Base-by-base conservation (phyloP, 2,113 vertebrate genomes). In the Nesoenas mayeri region DNA sequence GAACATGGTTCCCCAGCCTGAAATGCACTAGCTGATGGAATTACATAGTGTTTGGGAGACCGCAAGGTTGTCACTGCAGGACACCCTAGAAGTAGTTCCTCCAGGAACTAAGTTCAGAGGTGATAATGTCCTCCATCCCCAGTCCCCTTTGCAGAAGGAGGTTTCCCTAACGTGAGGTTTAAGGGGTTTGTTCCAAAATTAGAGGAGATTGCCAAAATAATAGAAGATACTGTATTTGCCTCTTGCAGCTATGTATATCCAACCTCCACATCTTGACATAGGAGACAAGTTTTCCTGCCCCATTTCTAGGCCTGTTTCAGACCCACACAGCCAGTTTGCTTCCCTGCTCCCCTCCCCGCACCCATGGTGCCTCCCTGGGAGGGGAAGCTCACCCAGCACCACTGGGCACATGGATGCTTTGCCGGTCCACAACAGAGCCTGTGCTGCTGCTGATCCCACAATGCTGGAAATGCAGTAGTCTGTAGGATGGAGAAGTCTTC, bases 381-480 rank as follows among this genome's bases (percentile, higher is more conserved):
- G 21, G 36, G n/a, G 34, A 34, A 67, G 16, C 22, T 0, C 1
- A 42, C 60, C 74, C 61, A 36, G 57, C 56, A 44, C 36, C 8
- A 4, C 72, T 1, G 5, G n/a, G 60, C 56, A 78, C 42, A 9
- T 0, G 1, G 50, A 48, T 34, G 24, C 57, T 71, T 48, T 71
- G 40, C 47, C 1, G 2, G 7, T 62, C 36, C 26, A 5, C n/a
- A 54, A 1, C 51, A 58, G 66, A 77, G 19, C 48, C 71, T 15
- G 31, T 24, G 57, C 57, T n/a, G 42, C 66, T 60, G 78, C 18
- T 7, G 12, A 15, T 56, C 58, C n/a, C 0, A 0, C 65, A 42
- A 60, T 0, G 0, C 71, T 66, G 72, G 67, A 20, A 42, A 36
- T 0, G 0, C 38, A 19, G 66, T 4, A 21, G 50, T 25, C 56